Conservation (phyloP, 2,797 vertebrate species). For the Crenichthys baileyi region DNA sequence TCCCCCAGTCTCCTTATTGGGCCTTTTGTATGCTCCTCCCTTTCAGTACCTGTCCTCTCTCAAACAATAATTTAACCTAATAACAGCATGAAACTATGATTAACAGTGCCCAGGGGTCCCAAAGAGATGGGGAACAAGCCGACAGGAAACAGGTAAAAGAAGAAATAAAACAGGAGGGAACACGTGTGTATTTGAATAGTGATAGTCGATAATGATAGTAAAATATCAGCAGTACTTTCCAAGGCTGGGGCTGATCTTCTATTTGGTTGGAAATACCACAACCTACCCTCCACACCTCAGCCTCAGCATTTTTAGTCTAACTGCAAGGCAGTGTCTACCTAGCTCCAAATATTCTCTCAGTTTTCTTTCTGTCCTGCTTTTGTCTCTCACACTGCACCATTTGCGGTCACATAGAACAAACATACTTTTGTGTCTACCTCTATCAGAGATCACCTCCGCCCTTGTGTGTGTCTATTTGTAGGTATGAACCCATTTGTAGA, state of each 20-base stretch:
- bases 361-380: conserved; percentile 13
- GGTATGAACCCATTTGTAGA: background rate
- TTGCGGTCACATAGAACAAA: conserved; percentile 54
- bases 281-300: conserved; percentile 1
- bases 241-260: background rate
- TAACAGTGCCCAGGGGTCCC: background rate
- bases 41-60: conserved; percentile 4
- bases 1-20: conserved; percentile 6
- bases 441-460: conserved; percentile 47
- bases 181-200: background rate
- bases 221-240: background rate
- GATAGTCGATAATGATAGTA: background rate
- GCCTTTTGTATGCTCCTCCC: background rate
- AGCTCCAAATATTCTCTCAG: background rate
- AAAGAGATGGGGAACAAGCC: background rate
- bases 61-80: conserved; percentile 5
- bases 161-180: background rate
- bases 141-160: background rate
- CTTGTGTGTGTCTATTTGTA: conserved; percentile 4
- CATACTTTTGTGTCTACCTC: conserved; percentile 52
- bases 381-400: background rate
- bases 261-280: conserved; percentile 28
- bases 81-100: conserved; percentile 15
- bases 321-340: background rate
- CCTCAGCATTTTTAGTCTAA: conserved; percentile 3